A percentile compares a stretch with the other conserved stretches of the same genome.
Conservation (phyloP, 2,888 invertebrate genomes). For the Thelaira solivaga region DNA sequence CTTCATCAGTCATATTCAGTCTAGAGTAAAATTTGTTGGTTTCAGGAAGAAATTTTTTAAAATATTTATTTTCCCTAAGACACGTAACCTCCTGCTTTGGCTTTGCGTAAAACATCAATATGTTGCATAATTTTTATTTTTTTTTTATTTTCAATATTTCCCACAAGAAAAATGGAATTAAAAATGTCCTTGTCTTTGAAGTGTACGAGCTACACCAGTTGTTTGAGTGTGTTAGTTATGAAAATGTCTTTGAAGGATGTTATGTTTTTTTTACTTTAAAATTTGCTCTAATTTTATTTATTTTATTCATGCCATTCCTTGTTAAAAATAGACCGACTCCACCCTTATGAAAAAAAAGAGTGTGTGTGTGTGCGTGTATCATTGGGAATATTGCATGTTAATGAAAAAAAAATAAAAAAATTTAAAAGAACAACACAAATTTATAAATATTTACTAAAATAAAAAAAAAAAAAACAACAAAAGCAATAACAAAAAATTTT, state of each 20-base stretch:
- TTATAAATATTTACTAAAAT: no score
- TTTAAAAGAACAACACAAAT: neutral
- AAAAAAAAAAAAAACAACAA: no score
- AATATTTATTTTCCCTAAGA: neutral
- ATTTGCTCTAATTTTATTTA: conserved; percentile 11
- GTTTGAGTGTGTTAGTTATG: neutral
- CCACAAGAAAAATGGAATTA: conserved; percentile 41
- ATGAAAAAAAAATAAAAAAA: conserved; percentile 5
- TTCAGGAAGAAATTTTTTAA: neutral
- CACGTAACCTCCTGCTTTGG: neutral
- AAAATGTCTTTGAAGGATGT: conserved; percentile 31
- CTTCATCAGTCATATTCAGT: neutral
- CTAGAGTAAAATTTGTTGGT: neutral
- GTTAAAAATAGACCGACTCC: no score
- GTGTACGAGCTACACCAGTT: neutral
- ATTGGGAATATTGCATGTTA: conserved; percentile 10
- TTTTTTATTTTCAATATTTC: conserved; percentile 25
- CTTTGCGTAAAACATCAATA: conserved; percentile 45
- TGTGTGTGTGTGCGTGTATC: no score
- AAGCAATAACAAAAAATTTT: no score
- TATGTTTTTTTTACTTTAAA: conserved; percentile 10
- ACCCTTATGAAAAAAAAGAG: no score
- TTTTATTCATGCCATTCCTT: conserved; percentile 26
- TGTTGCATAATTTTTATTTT: conserved; percentile 16
- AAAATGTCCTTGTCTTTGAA: conserved; percentile 18